phyloP scores from a whole-genome alignment of 2,888 invertebrate species.

The Eilema sororculum region DNA sequence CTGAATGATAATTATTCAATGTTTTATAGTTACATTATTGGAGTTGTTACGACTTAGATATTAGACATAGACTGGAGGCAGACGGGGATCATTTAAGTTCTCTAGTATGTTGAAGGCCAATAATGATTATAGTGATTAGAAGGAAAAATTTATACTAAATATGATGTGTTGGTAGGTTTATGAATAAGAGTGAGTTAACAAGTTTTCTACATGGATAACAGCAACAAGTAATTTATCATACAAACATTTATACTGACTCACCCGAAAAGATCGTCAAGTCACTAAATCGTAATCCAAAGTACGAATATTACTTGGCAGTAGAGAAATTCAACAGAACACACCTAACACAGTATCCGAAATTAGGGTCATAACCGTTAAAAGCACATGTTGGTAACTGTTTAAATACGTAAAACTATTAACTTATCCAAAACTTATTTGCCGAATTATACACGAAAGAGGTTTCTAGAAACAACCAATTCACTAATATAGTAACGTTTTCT shows the following conservation, averaged over 20 bases:
- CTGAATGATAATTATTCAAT: neutral
- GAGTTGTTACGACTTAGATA: too few relatives aligned
- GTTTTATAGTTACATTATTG: neutral
- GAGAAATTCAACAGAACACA: conserved; percentile 22
- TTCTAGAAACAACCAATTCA: conserved; percentile 73
- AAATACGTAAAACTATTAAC: conserved; percentile 24
- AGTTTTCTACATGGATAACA: neutral
- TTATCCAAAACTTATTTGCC: conserved; percentile 23
- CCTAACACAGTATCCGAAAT: conserved; percentile 31
- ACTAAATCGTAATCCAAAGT: conserved; percentile 20
- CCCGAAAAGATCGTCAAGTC: conserved; percentile 14
- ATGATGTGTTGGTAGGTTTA: neutral
- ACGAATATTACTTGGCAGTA: neutral
- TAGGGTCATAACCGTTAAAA: conserved; percentile 51
- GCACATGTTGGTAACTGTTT: conserved; percentile 48
- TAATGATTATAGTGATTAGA: neutral
- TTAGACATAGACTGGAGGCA: neutral
- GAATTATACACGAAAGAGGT: conserved; percentile 46
- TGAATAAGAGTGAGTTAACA: neutral
- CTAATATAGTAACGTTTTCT: conserved; percentile 70
- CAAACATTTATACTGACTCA: conserved; percentile 21
- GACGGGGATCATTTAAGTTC: neutral
- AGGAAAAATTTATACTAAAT: neutral
- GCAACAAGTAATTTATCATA: conserved; percentile 17
- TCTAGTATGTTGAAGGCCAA: neutral